A percentile compares a stretch with the other conserved stretches of the same genome.
These are phyloP conservation scores for Stomatorhinus walkeri DNA, from an alignment of 2,797 vertebrate genomes.

Conservation along the genomic window DNA sequence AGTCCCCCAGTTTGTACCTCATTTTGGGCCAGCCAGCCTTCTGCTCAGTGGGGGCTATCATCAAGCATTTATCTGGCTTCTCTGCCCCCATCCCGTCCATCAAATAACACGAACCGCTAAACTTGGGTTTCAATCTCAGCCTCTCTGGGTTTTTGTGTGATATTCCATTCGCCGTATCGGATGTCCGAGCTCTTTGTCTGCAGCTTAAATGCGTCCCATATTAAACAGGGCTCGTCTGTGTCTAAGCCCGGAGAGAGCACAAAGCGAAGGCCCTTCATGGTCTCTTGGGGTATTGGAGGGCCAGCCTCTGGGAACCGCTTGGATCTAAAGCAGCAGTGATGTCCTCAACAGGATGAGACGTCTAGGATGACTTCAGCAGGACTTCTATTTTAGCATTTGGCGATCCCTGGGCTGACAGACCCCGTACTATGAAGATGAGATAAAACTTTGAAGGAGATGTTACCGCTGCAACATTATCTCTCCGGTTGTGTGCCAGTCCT, in stretches of 20 bases:
- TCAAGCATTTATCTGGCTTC: neutral
- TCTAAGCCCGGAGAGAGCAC: neutral
- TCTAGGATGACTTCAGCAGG: neutral
- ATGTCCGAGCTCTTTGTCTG: conserved; percentile 18
- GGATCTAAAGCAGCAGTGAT: neutral
- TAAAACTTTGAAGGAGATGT: neutral
- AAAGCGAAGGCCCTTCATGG: neutral
- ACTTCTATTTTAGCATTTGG: neutral
- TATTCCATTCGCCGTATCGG: conserved; percentile 1
- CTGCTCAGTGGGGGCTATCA: neutral
- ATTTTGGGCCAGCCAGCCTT: neutral
- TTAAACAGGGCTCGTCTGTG: conserved; percentile 14
- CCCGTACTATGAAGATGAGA: neutral
- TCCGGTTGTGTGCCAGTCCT: neutral
- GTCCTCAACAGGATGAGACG: neutral
- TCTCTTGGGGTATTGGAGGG: neutral
- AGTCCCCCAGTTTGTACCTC: conserved; percentile 4
- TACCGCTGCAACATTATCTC: neutral
- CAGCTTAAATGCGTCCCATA: neutral
- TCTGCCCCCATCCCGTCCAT: neutral
- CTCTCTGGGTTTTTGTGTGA: conserved; percentile 15
- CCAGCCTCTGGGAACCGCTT: neutral
- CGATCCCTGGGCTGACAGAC: neutral
- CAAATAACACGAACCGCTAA: conserved; percentile 9
- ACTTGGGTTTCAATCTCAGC: conserved; percentile 19